A percentile compares a stretch with the other conserved stretches of the same genome.
Evolutionary conservation across 2,888 invertebrate species (phyloP).

Genomic region (Eupithecia inturbata): DNA sequence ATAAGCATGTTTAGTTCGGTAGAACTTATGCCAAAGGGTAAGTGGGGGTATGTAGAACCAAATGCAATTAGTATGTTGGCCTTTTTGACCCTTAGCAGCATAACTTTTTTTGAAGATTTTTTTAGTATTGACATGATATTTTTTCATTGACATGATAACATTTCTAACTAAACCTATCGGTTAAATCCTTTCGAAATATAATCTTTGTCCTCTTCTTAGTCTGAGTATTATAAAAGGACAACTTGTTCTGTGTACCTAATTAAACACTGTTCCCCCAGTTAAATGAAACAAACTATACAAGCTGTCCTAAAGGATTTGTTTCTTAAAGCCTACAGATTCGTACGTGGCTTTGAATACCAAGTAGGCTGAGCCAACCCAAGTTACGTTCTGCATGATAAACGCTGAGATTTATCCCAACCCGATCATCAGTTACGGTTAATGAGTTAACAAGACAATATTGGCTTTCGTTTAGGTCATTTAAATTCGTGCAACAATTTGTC

Average conservation of each 20-base stretch:
- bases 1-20: too few species aligned
- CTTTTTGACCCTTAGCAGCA: too few species aligned
- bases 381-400: background rate
- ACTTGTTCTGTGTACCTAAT: background rate
- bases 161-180: too few species aligned
- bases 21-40: too few species aligned
- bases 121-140: too few species aligned
- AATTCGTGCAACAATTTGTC: background rate
- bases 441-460: slow-evolving; percentile 14
- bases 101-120: too few species aligned
- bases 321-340: background rate
- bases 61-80: too few species aligned
- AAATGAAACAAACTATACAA: background rate
- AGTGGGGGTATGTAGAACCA: too few species aligned
- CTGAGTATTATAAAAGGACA: background rate
- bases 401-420: slow-evolving; percentile 14
- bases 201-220: too few species aligned
- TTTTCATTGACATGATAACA: too few species aligned
- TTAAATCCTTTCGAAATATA: too few species aligned
- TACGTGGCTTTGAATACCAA: slow-evolving; percentile 5
- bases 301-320: background rate
- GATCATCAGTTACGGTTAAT: slow-evolving; percentile 13
- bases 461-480: background rate
- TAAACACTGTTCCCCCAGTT: background rate
- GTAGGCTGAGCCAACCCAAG: slow-evolving; percentile 1